Percentiles rank a stretch among this genome's conserved stretches.
phyloP scores from a whole-genome alignment of 1,140 invertebrate species.

The Epicauta chinensis region DNA sequence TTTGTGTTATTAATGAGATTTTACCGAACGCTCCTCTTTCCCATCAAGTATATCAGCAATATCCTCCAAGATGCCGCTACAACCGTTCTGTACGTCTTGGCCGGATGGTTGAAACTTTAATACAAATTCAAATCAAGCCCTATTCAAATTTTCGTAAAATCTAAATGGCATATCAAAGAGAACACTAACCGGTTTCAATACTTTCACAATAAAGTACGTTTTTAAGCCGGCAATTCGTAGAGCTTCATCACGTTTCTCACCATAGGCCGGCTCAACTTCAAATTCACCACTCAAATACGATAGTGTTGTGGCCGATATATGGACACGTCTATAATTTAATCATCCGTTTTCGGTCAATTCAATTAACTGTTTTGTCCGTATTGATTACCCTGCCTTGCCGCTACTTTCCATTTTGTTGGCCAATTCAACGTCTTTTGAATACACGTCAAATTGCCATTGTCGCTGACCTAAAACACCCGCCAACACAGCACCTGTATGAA shows the following conservation, averaged over 20 bases:
- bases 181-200: slow-evolving; percentile 73
- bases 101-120: slow-evolving; percentile 32
- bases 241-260: slow-evolving; percentile 81
- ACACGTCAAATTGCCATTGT: slow-evolving; percentile 99
- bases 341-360: too few species aligned
- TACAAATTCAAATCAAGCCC: background rate
- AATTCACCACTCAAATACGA: slow-evolving; percentile 88
- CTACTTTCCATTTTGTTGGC: slow-evolving; percentile 99
- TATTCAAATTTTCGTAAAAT: too few species aligned
- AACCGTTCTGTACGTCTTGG: slow-evolving; percentile 42
- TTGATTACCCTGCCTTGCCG: slow-evolving; percentile 84
- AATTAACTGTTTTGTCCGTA: too few species aligned
- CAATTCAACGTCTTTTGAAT: slow-evolving; percentile 93
- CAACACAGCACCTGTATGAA: slow-evolving; percentile 93
- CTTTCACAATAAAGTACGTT: slow-evolving; percentile 86
- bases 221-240: slow-evolving; percentile 79
- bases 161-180: background rate
- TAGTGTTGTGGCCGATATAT: slow-evolving; percentile 90
- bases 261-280: slow-evolving; percentile 88
- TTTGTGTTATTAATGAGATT: slow-evolving; percentile 22
- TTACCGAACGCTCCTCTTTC: slow-evolving; percentile 34
- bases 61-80: slow-evolving; percentile 35
- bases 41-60: slow-evolving; percentile 39
- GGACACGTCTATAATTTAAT: slow-evolving; percentile 66
- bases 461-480: slow-evolving; percentile 93